phyloP scores from a whole-genome alignment of 2,113 vertebrate species.

The Deroptyus accipitrinus region DNA sequence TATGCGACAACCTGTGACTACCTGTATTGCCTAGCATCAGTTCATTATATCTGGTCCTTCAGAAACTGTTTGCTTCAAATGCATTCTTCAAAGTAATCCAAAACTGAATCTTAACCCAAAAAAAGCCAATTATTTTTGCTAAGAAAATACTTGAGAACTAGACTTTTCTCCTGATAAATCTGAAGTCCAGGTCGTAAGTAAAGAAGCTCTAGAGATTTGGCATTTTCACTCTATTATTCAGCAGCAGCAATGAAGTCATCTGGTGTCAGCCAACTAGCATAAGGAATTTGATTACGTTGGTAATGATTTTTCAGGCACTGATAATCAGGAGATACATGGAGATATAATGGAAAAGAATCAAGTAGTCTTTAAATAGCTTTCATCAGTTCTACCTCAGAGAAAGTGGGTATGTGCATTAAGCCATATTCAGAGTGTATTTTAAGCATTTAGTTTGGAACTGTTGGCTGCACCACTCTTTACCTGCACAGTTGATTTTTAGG shows the following conservation, averaged over 20 bases:
- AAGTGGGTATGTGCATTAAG: not conserved
- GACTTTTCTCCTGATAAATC: not conserved
- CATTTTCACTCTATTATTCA: not conserved
- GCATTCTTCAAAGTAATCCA: not conserved
- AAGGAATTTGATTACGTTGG: not conserved
- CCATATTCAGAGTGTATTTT: not conserved
- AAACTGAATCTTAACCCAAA: not conserved
- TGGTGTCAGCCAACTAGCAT: not conserved
- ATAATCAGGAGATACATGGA: not conserved
- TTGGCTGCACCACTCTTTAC: not conserved
- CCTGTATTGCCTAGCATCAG: rapidly evolving
- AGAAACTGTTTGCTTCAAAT: not conserved
- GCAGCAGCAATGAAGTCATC: not conserved
- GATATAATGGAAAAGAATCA: not conserved
- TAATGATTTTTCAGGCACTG: not conserved
- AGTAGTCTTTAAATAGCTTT: not conserved
- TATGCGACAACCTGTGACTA: not conserved
- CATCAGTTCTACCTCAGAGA: not conserved
- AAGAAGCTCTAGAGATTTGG: not conserved
- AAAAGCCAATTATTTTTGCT: not conserved
- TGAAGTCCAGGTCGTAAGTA: not conserved
- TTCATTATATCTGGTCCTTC: not conserved
- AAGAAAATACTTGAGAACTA: not conserved
- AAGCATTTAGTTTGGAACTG: not conserved
- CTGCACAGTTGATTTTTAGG: not conserved